These are phyloP conservation scores for Eupithecia subumbrata DNA, from an alignment of 2,888 invertebrate genomes.

Conservation along the genomic window DNA sequence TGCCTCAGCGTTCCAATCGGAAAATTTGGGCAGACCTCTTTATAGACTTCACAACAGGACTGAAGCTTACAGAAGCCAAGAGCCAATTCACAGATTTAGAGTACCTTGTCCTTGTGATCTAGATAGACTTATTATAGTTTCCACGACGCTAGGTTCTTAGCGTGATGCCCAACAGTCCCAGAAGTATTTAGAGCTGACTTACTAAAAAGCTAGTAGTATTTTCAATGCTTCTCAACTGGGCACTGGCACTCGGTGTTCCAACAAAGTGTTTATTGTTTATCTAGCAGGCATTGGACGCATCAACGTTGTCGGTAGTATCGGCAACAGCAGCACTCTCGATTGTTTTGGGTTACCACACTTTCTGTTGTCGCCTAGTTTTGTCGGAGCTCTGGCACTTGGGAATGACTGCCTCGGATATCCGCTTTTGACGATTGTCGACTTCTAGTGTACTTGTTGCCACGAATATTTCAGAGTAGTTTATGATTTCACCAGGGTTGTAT, in stretches of 20 bases:
- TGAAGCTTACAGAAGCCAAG: not conserved
- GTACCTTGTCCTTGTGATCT: not conserved
- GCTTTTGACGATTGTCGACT: conserved; percentile 4
- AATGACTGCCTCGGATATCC: conserved; percentile 8
- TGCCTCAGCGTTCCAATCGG: not conserved
- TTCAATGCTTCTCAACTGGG: not conserved
- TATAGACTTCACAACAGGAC: not conserved
- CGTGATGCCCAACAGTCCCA: not conserved
- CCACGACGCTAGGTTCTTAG: not conserved
- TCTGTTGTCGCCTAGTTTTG: conserved; percentile 6
- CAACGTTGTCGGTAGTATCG: not conserved
- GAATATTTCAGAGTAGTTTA: not conserved
- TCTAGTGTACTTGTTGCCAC: conserved; percentile 10
- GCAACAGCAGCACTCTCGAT: not conserved
- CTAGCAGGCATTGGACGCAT: not conserved
- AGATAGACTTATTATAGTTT: not conserved
- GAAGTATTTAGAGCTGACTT: not conserved
- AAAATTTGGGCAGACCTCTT: conserved; percentile 3
- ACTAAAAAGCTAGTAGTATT: not conserved
- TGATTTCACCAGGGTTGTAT: conserved; percentile 3
- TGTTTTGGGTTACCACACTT: conserved; percentile 1
- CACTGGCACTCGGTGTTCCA: not conserved
- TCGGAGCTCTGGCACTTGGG: not conserved
- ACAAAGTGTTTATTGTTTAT: not conserved
- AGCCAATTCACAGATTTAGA: not conserved